Base-by-base conservation (phyloP, 2,888 invertebrate genomes). In the Cantharis lateralis region DNA sequence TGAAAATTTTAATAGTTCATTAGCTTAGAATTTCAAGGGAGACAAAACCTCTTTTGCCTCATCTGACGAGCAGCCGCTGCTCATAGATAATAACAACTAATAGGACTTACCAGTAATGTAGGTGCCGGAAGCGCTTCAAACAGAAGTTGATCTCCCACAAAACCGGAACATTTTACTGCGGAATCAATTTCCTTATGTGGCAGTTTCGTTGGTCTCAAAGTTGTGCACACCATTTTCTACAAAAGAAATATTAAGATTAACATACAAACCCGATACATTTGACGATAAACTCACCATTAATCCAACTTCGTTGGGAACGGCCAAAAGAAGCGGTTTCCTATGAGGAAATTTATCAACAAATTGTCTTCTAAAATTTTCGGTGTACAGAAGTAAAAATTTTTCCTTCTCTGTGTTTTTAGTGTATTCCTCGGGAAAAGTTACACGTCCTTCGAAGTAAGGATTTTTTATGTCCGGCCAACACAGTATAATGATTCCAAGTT, bases 191-290 rank as follows among this genome's bases (percentile, higher is more conserved):
- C 93, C 10, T 91, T 89, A 88, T 91, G 94, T 15, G 93, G 91
- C 75, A 96, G 90, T 80, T 93, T 92, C 13, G 95, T 95, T 18
- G 95, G 95, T 64, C 95, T 90, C 79, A 97, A 92, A 2, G 95
- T 93, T 7, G 95, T 95, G 82, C 95, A 95, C 62, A 97, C 95
- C 91, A 97, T 95, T 93, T 97, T 97, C 95, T 96, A 86, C 48
- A 86, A 88, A 82, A 77, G 79, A 80, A 81, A 64, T 61, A 7
- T 66, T 20, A 0, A 18, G 3, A 64, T 13, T 63, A 15, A 63
- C 20, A 5, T 4, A 20, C 1, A 24, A 24, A 24, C 11, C 7
- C 15, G 5, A 16, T 63, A 15, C 2, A 32, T 32, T 13, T n/a
- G 0, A 32, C 5, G 16, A n/a, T 16, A 24, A 71, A 75, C 80